Base-by-base conservation (phyloP, 1,140 invertebrate species). In the Yoshiicerus persimilis region DNA sequence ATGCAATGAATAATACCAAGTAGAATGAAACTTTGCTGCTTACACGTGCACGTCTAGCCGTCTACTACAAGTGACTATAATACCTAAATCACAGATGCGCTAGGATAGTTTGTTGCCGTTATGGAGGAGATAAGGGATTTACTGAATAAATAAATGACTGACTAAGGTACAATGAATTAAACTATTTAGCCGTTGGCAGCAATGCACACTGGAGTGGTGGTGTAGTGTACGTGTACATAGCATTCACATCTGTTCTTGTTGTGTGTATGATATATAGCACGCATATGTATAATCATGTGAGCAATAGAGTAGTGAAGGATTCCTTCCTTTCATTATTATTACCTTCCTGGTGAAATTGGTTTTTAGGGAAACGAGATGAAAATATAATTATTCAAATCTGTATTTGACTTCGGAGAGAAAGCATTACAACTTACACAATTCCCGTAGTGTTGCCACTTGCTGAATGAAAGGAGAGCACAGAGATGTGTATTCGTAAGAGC, bases 341-440 rank as follows among this genome's bases (percentile, higher is more conserved):
- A 70, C 66, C 25, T 70, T 80, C 75, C 20, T n/a, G 16, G 5
- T 38, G 34, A 80, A 80, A 80, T 80, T 80, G 75, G 75, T 80
- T 80, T 80, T 80, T 34, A 70, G 66, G 27, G 30, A 25, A 77
- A 34, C 27, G 32, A 38, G 34, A 80, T 80, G 75, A 80, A 70
- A 80, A 80, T 80, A 80, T 80, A 80, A 80, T 80, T 80, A 80
- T 80, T 80, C 75, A 80, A 80, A 80, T 80, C 75, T 80, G 32
- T 32, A 80, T 36, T 70, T 36, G 75, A 80, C 16, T 34, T 56
- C 5, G 30, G 75, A 34, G 75, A 80, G 75, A 80, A 36, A 36
- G 32, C 32, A 80, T 80, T 38, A 13, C 75, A 80, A 34, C 56
- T n/a, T 64, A 11, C n/a, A 47, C 20, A 20, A 47, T 16, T 47